Evolutionary conservation across 2,113 vertebrate genomes (phyloP).

Genomic region (Telmatochromis bifrenatus): DNA sequence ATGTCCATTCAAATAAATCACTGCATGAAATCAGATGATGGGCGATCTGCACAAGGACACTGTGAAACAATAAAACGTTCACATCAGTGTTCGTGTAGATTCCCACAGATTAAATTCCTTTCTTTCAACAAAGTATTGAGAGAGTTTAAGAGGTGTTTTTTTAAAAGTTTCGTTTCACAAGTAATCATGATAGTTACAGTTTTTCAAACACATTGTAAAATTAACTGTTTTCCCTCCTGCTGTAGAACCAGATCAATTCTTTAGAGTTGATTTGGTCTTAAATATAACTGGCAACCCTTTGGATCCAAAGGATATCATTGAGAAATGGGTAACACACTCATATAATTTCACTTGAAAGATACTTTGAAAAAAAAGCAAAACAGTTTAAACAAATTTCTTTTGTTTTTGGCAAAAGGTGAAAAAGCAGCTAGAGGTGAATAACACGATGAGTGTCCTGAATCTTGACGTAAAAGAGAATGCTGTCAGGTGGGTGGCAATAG

Average conservation of each 20-base stretch:
- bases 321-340: constrained; percentile 51
- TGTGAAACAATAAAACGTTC: not conserved
- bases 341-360: not conserved
- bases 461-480: not conserved
- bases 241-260: constrained; percentile 48
- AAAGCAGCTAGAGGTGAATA: constrained; percentile 3
- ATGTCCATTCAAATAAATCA: not conserved
- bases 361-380: not conserved
- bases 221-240: not conserved
- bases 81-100: accelerated
- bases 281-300: constrained; percentile 1
- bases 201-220: not conserved
- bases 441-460: constrained; percentile 24
- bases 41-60: not conserved
- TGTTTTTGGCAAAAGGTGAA: constrained; percentile 24
- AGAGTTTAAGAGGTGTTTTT: not conserved
- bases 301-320: constrained; percentile 7
- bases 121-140: not conserved
- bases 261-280: constrained; percentile 44
- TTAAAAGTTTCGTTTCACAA: accelerated
- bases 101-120: not conserved
- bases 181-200: not conserved
- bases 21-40: accelerated
- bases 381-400: not conserved
- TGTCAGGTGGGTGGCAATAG: not conserved